Base-by-base conservation (phyloP, 1,140 invertebrate species). In the Plectus sambesii region DNA sequence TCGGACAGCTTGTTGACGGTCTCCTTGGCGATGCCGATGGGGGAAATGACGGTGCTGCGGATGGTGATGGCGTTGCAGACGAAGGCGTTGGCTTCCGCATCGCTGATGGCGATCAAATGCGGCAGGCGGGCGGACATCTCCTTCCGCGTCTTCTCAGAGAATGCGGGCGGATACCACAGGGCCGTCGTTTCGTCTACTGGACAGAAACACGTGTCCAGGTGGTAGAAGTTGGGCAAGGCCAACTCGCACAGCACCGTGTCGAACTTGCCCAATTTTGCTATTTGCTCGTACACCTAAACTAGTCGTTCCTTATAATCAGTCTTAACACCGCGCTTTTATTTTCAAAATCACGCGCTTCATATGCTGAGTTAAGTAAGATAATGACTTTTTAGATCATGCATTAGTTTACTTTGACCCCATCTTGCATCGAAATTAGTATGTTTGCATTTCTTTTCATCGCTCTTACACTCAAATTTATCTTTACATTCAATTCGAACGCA, bases 51-150 rank as follows among this genome's bases (percentile, higher is more conserved):
- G 17, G 53, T 56, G 25, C 61, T 59, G 17, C 63, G 53, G 33
- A 66, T 54, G 26, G 52, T 60, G 27, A 67, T 69, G 3, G 64
- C 63, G 44, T 67, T 67, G 46, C 64, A 67, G 1, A 67, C 66
- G 35, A 67, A 67, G 3, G 61, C 53, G 8, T 42, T 52, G 1
- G 66, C 64, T 51, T 67, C 64, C 17, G 41, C 39, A 12, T 69
- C 63, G n/a, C 47, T 49, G 12, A 67, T 51, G 19, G 61, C 58
- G 35, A 67, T 67, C 3, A 61, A 66, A 20, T 60, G 38, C 17
- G 64, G 64, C 15, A 67, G 43, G 38, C 62, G 57, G 12, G n/a
- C n/a, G 12, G 42, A n/a, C 25, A 66, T 59, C 42, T 68, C 58
- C 36, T 61, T 42, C 37, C 62, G 55, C 9, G 64, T 68, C n/a